Base-by-base conservation (phyloP, 2,113 vertebrate genomes). In the Charina bottae region DNA sequence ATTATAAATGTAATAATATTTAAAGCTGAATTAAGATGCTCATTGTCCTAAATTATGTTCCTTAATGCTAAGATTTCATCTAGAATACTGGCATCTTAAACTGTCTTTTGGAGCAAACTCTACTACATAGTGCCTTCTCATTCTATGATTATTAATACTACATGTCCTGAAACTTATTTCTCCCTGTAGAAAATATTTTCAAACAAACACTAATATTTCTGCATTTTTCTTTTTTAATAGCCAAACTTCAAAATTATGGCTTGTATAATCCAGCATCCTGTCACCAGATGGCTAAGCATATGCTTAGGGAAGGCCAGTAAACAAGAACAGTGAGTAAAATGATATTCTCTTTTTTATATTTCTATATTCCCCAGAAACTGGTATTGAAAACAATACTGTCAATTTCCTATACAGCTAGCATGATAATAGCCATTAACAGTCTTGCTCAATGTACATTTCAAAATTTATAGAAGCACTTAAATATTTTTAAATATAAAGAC, bases 51-150 rank as follows among this genome's bases (percentile, higher is more conserved):
- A 49, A 10, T 53, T 94, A 55, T 87, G 33, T 33, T 8, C 24
- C 86, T 53, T 19, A 42, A 58, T 93, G 33, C 54, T 84, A 92
- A 49, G 23, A 92, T 23, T 78, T 6, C 90, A 4, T 6, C 33
- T 91, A 33, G 56, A 94, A 85, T 64, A 94, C 9, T 89, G 49
- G 6, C 90, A 78, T 90, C 84, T 94, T 87, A 91, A 86, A 4
- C 15, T 88, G 87, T 53, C 4, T n/a, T 91, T 5, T n/a, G 60
- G 42, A 94, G 62, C 87, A 87, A 94, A 53, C 4, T 42, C 2
- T 87, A 49, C 87, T 91, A 49, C 62, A 83, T 33, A 90, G 19
- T 83, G 84, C 72, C 49, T 85, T 91, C 55, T 62, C 83, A 89
- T 23, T 46, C 6, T 83, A 0, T 28, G 89, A 91, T 58, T 83